phyloP scores from a whole-genome alignment of 2,113 vertebrate genomes.

The Sus scrofa region DNA sequence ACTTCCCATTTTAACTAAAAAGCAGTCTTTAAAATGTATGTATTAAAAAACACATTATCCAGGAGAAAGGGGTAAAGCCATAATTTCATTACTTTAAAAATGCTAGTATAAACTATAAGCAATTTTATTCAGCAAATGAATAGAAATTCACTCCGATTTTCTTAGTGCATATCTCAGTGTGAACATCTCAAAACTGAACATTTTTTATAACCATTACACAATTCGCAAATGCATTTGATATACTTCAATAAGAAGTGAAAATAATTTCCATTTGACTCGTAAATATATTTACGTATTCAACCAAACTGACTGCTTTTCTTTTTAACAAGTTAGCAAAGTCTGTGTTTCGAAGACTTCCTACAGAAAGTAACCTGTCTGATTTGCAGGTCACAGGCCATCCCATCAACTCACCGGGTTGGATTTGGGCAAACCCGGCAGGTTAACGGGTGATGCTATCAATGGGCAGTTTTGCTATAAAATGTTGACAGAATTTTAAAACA shows the following conservation, averaged over 20 bases:
- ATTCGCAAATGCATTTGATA: neutral
- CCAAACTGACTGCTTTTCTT: neutral
- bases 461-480: neutral
- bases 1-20: slow-evolving; percentile 3
- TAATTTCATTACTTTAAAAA: neutral
- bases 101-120: neutral
- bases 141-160: slow-evolving; percentile 18
- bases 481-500: neutral
- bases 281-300: neutral
- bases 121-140: neutral
- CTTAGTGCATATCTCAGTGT: neutral
- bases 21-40: neutral
- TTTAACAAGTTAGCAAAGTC: neutral
- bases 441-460: neutral
- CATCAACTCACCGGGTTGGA: neutral
- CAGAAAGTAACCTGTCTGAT: too few species aligned
- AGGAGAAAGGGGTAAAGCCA: neutral
- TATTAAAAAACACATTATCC: neutral
- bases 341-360: neutral
- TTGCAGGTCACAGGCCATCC: neutral
- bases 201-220: neutral
- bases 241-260: slow-evolving; percentile 4
- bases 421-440: neutral
- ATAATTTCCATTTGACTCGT: neutral
- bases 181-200: neutral